Base-by-base conservation (phyloP, 30 jellyfish, hydroid and myxozoan genomes). In the Mastigias papua region DNA sequence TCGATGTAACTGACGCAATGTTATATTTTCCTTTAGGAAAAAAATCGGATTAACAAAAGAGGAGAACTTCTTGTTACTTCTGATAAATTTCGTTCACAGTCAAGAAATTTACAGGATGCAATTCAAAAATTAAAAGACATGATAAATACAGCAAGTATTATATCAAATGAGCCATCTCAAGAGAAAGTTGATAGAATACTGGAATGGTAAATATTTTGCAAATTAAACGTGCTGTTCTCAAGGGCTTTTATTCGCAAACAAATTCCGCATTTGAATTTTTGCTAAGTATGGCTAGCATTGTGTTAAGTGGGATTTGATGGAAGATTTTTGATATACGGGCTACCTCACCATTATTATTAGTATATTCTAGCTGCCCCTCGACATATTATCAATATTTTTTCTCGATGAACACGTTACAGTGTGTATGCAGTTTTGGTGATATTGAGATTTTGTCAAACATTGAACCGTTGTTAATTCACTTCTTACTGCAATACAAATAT, bases 51-150 rank as follows among this genome's bases (percentile, higher is more conserved):
- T 9, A 94, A 84, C 73, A 94, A 89, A 57, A 62, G 86, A 22
- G 97, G 97, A 61, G 97, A 89, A 62, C 77, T 94, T 21, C 66
- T 94, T 26, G 96, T 94, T n/a, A 69, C 94, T 10, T 94, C 99
- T 16, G 97, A 94, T 31, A 86, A 61, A 29, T 78, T 51, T 60
- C 92, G 97, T 23, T 76, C 96, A 2, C 99, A 94, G 63, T 90
- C 89, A 30, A 85, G 82, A 34, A 94, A 94, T 78, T 49, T 94
- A 7, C 48, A 70, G 29, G 97, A 94, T 80, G 99, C 97, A 8
- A 58, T 94, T 68, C 35, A 81, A 25, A 94, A 89, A 69, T 67
- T 94, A 30, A 48, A 65, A 71, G 60, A 78, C 16, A 79, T 89
- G 89, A 80, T 94, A 19, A 73, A 76, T 0, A 51, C 58, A 26